Percentiles rank a stretch among this genome's conserved stretches.
phyloP scores from a whole-genome alignment of 2,113 vertebrate genomes.

The Etheostoma spectabile region DNA sequence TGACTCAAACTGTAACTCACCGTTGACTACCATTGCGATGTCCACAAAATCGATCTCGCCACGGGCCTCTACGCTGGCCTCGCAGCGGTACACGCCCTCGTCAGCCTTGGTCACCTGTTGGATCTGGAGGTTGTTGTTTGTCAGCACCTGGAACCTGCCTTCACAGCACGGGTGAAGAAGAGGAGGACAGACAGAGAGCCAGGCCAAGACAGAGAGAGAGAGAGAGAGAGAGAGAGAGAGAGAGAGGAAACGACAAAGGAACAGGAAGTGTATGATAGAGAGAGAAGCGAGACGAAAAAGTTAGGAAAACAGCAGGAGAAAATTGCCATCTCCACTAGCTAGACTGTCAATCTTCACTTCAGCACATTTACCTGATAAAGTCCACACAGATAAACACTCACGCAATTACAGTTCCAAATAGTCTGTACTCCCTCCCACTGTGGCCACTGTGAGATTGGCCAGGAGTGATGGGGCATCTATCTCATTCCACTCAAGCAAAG shows the following conservation, averaged over 20 bases:
- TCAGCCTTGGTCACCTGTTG: slow-evolving; percentile 94
- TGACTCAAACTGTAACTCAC: slow-evolving; percentile 81
- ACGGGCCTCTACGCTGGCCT: slow-evolving; percentile 96
- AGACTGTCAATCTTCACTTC: slow-evolving; percentile 63
- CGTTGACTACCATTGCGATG: slow-evolving; percentile 95
- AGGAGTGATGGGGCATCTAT: slow-evolving; percentile 47
- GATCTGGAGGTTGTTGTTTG: slow-evolving; percentile 97
- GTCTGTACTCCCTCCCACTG: slow-evolving; percentile 13
- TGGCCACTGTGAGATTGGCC: slow-evolving; percentile 52
- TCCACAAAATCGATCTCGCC: slow-evolving; percentile 98
- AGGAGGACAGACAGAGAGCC: slow-evolving; percentile 17
- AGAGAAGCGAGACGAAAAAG: slow-evolving; percentile 54
- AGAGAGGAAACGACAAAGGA: slow-evolving; percentile 21
- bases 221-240: neutral
- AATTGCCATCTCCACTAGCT: slow-evolving; percentile 58
- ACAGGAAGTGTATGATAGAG: slow-evolving; percentile 42
- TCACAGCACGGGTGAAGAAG: slow-evolving; percentile 46
- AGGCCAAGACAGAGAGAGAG: slow-evolving; percentile 27
- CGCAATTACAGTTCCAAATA: slow-evolving; percentile 60
- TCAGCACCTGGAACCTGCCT: slow-evolving; percentile 91
- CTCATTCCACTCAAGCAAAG: slow-evolving; percentile 57
- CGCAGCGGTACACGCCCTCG: slow-evolving; percentile 96
- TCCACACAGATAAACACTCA: slow-evolving; percentile 66
- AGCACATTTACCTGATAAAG: slow-evolving; percentile 69
- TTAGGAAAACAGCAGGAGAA: slow-evolving; percentile 49